These are phyloP conservation scores for Acromyrmex echinatior DNA, from an alignment of 1,140 invertebrate genomes.

Conservation along the genomic window DNA sequence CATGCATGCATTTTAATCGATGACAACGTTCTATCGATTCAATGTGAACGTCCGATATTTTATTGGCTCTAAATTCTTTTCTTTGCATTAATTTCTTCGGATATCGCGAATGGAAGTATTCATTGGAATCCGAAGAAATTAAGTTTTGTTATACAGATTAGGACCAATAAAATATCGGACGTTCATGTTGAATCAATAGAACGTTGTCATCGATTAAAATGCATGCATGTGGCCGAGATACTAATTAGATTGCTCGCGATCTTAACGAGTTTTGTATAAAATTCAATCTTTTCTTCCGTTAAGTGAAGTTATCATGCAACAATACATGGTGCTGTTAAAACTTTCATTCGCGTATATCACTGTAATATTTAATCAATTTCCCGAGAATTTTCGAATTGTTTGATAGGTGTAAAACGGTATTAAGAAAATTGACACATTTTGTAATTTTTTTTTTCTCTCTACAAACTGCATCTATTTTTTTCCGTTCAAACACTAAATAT, in stretches of 20 bases:
- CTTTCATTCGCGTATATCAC: slow-evolving; percentile 40
- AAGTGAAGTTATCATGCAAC: slow-evolving; percentile 72
- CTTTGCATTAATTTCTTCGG: slow-evolving; percentile 39
- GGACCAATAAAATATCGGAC: too few species aligned
- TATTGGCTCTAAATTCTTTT: background rate
- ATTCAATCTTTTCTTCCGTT: slow-evolving; percentile 44
- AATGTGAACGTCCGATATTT: slow-evolving; percentile 4
- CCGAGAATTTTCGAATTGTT: slow-evolving; percentile 64
- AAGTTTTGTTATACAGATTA: too few species aligned
- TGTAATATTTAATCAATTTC: slow-evolving; percentile 39
- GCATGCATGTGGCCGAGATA: too few species aligned
- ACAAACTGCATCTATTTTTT: slow-evolving; percentile 85
- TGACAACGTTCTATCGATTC: slow-evolving; percentile 13
- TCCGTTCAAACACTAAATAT: slow-evolving; percentile 82
- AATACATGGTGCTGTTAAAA: slow-evolving; percentile 67
- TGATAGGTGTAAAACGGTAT: slow-evolving; percentile 77
- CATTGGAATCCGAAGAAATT: slow-evolving; percentile 2
- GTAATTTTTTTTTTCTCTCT: slow-evolving; percentile 80
- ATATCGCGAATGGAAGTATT: slow-evolving; percentile 44
- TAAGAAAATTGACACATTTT: slow-evolving; percentile 81
- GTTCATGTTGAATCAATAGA: too few species aligned
- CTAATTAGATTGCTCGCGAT: too few species aligned
- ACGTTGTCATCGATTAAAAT: too few species aligned
- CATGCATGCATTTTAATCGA: slow-evolving; percentile 52
- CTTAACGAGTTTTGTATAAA: slow-evolving; percentile 8